A percentile compares a stretch with the other conserved stretches of the same genome.
Conservation (phyloP, 1,140 invertebrate genomes). For the Hyphantria cunea region DNA sequence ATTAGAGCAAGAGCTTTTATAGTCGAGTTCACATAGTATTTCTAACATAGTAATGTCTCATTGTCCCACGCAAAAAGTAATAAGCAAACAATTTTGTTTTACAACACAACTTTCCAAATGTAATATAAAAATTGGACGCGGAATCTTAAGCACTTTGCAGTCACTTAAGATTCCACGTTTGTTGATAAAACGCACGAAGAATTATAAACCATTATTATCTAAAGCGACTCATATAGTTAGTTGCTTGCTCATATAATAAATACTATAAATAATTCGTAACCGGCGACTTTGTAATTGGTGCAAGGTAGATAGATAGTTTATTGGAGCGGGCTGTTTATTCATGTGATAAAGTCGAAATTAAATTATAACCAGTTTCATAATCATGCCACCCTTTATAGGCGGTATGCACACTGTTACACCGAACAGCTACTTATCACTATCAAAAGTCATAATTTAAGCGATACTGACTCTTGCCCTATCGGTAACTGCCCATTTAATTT, state of each 20-base stretch:
- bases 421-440: slow-evolving; percentile 4
- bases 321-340: slow-evolving; percentile 20
- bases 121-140: too few species aligned
- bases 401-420: neutral
- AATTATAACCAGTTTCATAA: slow-evolving; percentile 33
- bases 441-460: slow-evolving; percentile 15
- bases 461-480: slow-evolving; percentile 12
- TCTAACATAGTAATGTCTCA: too few species aligned
- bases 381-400: slow-evolving; percentile 22
- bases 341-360: slow-evolving; percentile 28
- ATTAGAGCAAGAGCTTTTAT: too few species aligned
- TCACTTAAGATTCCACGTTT: slow-evolving; percentile 18
- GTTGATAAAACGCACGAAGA: slow-evolving; percentile 11
- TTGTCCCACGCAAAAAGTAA: slow-evolving; percentile 9
- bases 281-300: slow-evolving; percentile 35
- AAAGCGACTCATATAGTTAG: slow-evolving; percentile 25
- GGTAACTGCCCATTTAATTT: too few species aligned
- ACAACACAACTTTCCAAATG: too few species aligned
- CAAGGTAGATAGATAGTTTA: slow-evolving; percentile 33
- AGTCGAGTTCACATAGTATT: too few species aligned
- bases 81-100: too few species aligned
- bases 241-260: slow-evolving; percentile 40
- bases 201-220: slow-evolving; percentile 25
- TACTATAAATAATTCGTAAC: slow-evolving; percentile 48
- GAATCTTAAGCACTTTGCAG: too few species aligned